phyloP scores from a whole-genome alignment of 2,113 vertebrate species.

The Anhinga anhinga region DNA sequence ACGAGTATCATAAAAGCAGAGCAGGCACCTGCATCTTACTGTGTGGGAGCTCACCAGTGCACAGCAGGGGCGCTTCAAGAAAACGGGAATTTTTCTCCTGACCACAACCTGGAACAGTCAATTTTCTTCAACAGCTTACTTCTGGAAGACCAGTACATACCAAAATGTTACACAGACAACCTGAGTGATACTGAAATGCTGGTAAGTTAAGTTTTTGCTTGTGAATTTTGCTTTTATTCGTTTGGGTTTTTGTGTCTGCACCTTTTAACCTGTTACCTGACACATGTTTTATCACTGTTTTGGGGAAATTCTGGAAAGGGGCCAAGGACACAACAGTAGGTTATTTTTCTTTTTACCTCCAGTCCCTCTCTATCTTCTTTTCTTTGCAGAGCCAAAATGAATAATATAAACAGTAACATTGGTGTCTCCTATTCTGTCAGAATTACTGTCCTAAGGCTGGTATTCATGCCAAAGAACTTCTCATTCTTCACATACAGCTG shows the following conservation, averaged over 20 bases:
- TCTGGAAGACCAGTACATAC: not conserved
- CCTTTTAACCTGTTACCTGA: not conserved
- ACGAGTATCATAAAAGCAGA: not conserved
- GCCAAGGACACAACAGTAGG: not conserved
- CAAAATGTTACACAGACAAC: not conserved
- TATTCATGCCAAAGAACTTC: not conserved
- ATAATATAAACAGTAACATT: not conserved
- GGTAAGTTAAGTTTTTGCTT: conserved; percentile 12
- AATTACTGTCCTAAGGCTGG: not conserved
- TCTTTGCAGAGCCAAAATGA: not conserved
- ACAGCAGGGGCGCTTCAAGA: not conserved
- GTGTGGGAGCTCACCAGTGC: not conserved
- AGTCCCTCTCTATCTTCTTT: not conserved
- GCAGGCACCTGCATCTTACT: not conserved
- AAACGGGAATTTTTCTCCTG: not conserved
- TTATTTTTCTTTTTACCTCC: not conserved
- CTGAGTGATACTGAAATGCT: not conserved
- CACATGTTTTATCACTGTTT: not conserved
- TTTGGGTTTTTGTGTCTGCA: not conserved
- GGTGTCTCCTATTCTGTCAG: not conserved
- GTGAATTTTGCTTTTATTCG: not conserved
- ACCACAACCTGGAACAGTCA: not conserved
- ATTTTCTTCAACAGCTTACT: not conserved
- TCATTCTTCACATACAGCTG: not conserved
- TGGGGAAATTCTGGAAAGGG: not conserved